Evolutionary conservation across 2,888 invertebrate genomes (phyloP).

Genomic region (Patella caerulea): DNA sequence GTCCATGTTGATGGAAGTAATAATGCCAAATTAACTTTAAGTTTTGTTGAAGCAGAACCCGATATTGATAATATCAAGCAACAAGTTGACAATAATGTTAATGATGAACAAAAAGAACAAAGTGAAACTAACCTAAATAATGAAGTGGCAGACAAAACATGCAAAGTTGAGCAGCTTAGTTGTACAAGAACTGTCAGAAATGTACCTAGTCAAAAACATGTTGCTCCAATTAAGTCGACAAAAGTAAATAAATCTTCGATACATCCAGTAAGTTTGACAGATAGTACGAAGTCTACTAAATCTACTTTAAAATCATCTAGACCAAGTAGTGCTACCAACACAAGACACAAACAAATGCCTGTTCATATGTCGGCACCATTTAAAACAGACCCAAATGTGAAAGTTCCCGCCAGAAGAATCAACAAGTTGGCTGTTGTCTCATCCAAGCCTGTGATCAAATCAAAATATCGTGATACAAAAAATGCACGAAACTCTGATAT

Average conservation of each 20-base stretch:
- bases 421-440: constrained; percentile 16
- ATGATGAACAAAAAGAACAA: too few species aligned
- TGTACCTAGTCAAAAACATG: constrained; percentile 8
- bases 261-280: not conserved
- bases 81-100: too few species aligned
- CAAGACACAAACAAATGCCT: constrained; percentile 30
- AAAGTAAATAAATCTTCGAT: not conserved
- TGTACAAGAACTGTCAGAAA: not conserved
- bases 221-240: not conserved
- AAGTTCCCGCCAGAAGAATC: constrained; percentile 35
- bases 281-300: not conserved
- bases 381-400: constrained; percentile 49
- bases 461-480: not conserved
- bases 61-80: too few species aligned
- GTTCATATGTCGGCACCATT: constrained; percentile 58
- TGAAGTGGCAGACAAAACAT: too few species aligned
- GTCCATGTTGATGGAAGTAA: too few species aligned
- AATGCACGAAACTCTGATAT: too few species aligned
- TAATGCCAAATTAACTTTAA: too few species aligned
- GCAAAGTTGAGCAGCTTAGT: too few species aligned
- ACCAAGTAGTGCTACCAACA: not conserved
- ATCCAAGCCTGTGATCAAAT: not conserved
- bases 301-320: not conserved
- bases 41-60: too few species aligned
- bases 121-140: too few species aligned